Percentiles rank a stretch among this genome's conserved stretches.
These are phyloP conservation scores for Drosophila dives DNA, from an alignment of 2,888 invertebrate genomes.

Conservation along the genomic window DNA sequence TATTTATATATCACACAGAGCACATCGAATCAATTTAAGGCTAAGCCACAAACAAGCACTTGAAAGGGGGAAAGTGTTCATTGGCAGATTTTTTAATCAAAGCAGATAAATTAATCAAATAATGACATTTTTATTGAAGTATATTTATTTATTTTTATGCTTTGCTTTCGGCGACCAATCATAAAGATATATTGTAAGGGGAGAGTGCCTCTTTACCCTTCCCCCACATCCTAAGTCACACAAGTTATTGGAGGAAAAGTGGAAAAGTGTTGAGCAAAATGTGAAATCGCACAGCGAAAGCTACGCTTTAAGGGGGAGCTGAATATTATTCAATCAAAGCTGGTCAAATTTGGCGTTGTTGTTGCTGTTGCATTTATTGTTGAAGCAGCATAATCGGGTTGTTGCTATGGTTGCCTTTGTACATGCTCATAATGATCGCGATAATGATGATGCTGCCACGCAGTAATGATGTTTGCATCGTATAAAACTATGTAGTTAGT, in stretches of 20 bases:
- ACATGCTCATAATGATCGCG: constrained; percentile 32
- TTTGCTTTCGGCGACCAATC: not conserved
- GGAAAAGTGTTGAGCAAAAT: constrained; percentile 33
- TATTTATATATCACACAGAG: not conserved
- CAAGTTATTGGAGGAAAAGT: constrained; percentile 20
- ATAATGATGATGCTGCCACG: constrained; percentile 21
- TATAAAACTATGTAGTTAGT: constrained; percentile 6
- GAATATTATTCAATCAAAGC: constrained; percentile 78
- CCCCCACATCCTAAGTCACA: not conserved
- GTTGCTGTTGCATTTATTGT: not conserved
- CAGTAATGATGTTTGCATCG: constrained; percentile 41
- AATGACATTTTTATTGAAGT: not conserved
- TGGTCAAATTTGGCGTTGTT: constrained; percentile 52
- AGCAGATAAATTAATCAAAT: not conserved
- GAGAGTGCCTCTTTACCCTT: not conserved
- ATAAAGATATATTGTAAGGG: not conserved
- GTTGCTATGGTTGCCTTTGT: constrained; percentile 48
- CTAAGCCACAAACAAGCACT: not conserved
- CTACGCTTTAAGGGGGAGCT: constrained; percentile 18
- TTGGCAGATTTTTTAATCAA: not conserved
- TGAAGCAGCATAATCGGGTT: constrained; percentile 41
- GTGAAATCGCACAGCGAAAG: constrained; percentile 37
- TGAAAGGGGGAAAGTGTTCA: not conserved
- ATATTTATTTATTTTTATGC: not conserved
- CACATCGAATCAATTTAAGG: constrained; percentile 12